Base-by-base conservation (phyloP, 2,888 invertebrate species). In the Leucoma salicis region DNA sequence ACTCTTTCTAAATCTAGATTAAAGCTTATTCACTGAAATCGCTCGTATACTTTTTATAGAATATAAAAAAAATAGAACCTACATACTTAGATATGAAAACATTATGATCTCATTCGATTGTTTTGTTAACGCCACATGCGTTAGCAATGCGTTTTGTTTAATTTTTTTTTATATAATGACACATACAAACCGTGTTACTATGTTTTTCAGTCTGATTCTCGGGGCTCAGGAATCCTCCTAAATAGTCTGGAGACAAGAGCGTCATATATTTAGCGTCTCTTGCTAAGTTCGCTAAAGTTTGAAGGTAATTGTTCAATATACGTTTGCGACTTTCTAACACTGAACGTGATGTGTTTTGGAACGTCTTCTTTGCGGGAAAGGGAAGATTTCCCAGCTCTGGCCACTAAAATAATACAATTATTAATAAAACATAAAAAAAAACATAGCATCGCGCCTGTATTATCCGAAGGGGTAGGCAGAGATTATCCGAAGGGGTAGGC, bases 321-420 rank as follows among this genome's bases (percentile, higher is more conserved):
- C 92, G 86, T 91, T 96, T 96, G 12, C 98, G 91, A 63, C 93
- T 94, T 74, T 98, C 98, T 39, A 98, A 82, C 14, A 98, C 95
- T 1, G 92, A 84, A 7, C 95, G 87, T 42, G 97, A 97, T 75
- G 97, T 96, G 72, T 98, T 98, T 70, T 97, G 97, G 78, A 98
- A 96, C 33, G 97, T 95, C 74, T 97, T 97, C 82, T 98, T 99
- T 0, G 95, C 96, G 0, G 98, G 98, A 70, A 98, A 96, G 14
- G 94, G 91, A 21, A 97, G 85, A 62, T 93, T 93, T 0, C 92
- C 91, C 14, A 97, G 80, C 70, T 95, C 94, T 18, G 95, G 94
- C 91, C 94, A 97, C 94, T 96, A 78, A 35, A 7, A 25, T 37
- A 6, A n/a, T 21, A 21, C 21, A 21, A 21, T 21, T 21, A 21